Evolutionary conservation across 2,888 invertebrate species (phyloP).

Genomic region (Oligia fasciuncula): DNA sequence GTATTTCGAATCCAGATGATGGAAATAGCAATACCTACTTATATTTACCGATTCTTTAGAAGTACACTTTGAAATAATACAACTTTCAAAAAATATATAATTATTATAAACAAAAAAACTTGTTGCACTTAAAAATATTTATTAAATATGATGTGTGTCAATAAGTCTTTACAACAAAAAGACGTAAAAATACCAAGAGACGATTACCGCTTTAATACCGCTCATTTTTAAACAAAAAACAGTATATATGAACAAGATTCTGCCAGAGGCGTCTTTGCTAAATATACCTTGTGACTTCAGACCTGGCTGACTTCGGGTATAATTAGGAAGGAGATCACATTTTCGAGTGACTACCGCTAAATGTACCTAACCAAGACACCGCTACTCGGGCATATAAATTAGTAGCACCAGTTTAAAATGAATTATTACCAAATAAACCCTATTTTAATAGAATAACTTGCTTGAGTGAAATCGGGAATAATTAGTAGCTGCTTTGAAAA

Average conservation of each 20-base stretch:
- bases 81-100: neutral
- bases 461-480: no score
- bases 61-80: neutral
- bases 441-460: no score
- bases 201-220: conserved; percentile 24
- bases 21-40: neutral
- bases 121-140: conserved; percentile 8
- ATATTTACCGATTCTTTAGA: neutral
- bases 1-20: neutral
- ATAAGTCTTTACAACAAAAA: conserved; percentile 22
- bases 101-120: conserved; percentile 9
- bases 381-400: no score
- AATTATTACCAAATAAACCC: no score
- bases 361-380: no score
- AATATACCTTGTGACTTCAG: no score
- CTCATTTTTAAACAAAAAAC: conserved; percentile 26
- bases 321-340: no score
- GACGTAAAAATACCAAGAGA: conserved; percentile 25
- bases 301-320: no score
- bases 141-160: conserved; percentile 33
- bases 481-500: no score
- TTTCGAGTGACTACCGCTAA: no score
- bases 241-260: conserved; percentile 23
- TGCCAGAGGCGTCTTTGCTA: conserved; percentile 3
- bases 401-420: no score